Evolutionary conservation across 2,113 vertebrate species (phyloP).

Genomic region (Pipa parva): DNA sequence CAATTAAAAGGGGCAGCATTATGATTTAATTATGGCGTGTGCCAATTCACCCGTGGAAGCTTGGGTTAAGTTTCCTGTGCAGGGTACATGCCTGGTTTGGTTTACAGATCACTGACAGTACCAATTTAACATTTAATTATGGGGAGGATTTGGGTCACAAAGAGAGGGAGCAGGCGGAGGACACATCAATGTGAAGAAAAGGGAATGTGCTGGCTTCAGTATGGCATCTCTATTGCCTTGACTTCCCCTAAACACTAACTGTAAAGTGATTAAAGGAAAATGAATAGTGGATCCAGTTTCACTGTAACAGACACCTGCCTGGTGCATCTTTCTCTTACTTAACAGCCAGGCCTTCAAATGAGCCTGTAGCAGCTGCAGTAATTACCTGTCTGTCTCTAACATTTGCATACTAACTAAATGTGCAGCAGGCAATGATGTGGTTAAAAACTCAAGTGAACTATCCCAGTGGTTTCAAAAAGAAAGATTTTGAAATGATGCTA

Average conservation of each 20-base stretch:
- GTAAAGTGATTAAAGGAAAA: conserved; percentile 77
- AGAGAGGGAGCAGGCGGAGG: conserved; percentile 51
- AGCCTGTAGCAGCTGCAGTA: conserved; percentile 62
- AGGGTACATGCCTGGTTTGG: conserved; percentile 61
- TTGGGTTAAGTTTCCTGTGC: conserved; percentile 75
- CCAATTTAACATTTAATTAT: conserved; percentile 79
- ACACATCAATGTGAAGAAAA: conserved; percentile 46
- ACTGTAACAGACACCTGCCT: conserved; percentile 66
- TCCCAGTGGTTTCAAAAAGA: no score
- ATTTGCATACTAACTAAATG: conserved; percentile 25
- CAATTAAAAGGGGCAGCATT: conserved; percentile 70
- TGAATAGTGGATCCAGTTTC: conserved; percentile 74
- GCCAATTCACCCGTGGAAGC: conserved; percentile 77
- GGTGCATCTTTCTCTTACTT: conserved; percentile 78
- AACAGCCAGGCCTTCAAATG: conserved; percentile 73
- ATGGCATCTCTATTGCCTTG: conserved; percentile 59
- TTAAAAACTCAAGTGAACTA: no score
- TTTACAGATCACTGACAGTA: conserved; percentile 72
- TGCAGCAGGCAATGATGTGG: no score
- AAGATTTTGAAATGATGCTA: no score
- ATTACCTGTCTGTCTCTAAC: conserved; percentile 59
- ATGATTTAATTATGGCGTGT: conserved; percentile 96
- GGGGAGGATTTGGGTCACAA: conserved; percentile 62
- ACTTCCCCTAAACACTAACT: conserved; percentile 65
- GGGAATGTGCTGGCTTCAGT: conserved; percentile 67